phyloP scores from a whole-genome alignment of 2,797 vertebrate species.

The Epinephelus awoara region DNA sequence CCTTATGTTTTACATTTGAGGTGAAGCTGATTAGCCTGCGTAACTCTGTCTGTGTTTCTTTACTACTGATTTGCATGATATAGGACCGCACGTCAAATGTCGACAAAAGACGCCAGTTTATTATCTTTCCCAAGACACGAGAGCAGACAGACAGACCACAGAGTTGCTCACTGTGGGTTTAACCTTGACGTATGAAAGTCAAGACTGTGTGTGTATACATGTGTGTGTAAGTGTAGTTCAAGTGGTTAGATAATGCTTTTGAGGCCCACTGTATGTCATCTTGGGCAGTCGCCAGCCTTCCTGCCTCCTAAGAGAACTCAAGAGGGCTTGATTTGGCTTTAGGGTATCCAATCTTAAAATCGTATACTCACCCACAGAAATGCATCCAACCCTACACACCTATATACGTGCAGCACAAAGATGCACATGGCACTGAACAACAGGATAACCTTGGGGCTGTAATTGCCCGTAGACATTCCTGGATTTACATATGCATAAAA shows the following conservation, averaged over 20 bases:
- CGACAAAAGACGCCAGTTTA: constrained; percentile 41
- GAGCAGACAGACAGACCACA: constrained; percentile 57
- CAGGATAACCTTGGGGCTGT: constrained; percentile 49
- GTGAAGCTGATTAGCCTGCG: constrained; percentile 31
- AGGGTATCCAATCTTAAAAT: constrained; percentile 54
- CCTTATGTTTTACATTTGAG: constrained; percentile 48
- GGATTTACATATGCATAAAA: constrained; percentile 49
- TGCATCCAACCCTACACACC: constrained; percentile 5
- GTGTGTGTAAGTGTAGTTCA: constrained; percentile 42
- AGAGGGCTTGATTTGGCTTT: constrained; percentile 67
- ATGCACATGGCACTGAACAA: constrained; percentile 20
- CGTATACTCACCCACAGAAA: constrained; percentile 15
- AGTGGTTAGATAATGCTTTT: constrained; percentile 70
- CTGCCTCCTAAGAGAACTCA: constrained; percentile 61
- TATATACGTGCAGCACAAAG: constrained; percentile 19
- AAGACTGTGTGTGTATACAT: constrained; percentile 27
- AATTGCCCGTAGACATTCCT: constrained; percentile 4
- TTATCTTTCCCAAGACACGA: constrained; percentile 57
- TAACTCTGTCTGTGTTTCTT: constrained; percentile 42
- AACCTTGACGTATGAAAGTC: constrained; percentile 67
- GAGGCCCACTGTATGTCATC: constrained; percentile 56
- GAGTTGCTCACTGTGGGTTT: constrained; percentile 48
- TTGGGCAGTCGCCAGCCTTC: constrained; percentile 67
- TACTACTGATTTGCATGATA: constrained; percentile 49
- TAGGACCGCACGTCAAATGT: constrained; percentile 26